Conservation (phyloP, 1,140 invertebrate genomes). For the Drosophila parvula region DNA sequence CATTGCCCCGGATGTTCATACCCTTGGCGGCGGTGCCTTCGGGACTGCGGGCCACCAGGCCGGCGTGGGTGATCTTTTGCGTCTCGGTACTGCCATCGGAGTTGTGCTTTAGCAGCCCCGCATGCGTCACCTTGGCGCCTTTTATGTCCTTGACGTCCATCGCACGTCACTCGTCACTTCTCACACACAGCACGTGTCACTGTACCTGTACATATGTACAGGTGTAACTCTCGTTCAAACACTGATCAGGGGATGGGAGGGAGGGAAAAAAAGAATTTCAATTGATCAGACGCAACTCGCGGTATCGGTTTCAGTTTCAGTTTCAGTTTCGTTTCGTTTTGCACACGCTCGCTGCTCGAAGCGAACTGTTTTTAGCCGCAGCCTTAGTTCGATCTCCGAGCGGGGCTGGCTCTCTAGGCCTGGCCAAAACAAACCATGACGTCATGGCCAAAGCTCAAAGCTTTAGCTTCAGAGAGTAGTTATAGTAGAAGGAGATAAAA, state of each 20-base stretch:
- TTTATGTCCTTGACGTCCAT: conserved; percentile 84
- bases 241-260: conserved; percentile 20
- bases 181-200: conserved; percentile 29
- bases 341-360: conserved; percentile 71
- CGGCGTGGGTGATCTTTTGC: conserved; percentile 86
- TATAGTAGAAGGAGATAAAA: background rate
- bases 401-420: conserved; percentile 41
- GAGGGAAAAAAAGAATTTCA: conserved; percentile 28
- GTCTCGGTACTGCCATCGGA: conserved; percentile 82
- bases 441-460: conserved; percentile 72
- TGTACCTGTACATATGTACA: conserved; percentile 47
- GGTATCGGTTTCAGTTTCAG: conserved; percentile 3
- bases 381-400: conserved; percentile 28
- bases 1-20: conserved; percentile 96
- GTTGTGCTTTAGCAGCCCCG: conserved; percentile 83
- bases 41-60: conserved; percentile 93
- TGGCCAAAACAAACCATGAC: conserved; percentile 79
- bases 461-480: conserved; percentile 34
- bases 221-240: conserved; percentile 24
- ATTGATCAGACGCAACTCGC: conserved; percentile 28
- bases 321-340: conserved; percentile 59
- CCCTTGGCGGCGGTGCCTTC: conserved; percentile 96
- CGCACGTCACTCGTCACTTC: conserved; percentile 27
- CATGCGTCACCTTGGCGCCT: conserved; percentile 83
- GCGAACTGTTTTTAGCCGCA: conserved; percentile 56